Percentiles rank a stretch among this genome's conserved stretches.
These are phyloP conservation scores for Thunnus thynnus DNA, from an alignment of 2,113 vertebrate genomes.

Conservation along the genomic window DNA sequence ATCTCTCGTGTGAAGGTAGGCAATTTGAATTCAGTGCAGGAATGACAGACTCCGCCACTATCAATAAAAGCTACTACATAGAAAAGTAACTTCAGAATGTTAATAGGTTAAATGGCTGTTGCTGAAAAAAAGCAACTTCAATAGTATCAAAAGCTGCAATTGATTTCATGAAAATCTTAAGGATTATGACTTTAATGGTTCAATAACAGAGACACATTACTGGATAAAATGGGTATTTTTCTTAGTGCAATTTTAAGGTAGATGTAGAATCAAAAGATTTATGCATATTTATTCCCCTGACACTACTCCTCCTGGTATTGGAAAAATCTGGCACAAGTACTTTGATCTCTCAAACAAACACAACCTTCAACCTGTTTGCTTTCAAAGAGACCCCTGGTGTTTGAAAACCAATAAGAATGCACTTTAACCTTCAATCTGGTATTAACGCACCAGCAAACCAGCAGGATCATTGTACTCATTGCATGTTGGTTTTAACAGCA, in stretches of 20 bases:
- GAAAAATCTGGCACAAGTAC: not conserved
- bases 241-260: accelerated
- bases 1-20: no score
- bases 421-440: slow-evolving; percentile 30
- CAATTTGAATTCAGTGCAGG: no score
- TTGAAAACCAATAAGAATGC: slow-evolving; percentile 9
- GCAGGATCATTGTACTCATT: not conserved
- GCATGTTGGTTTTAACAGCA: not conserved
- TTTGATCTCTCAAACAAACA: slow-evolving; percentile 54
- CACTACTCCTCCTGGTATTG: not conserved
- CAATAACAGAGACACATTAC: not conserved
- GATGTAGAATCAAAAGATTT: not conserved
- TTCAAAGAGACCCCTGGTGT: slow-evolving; percentile 17
- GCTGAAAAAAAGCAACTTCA: no score
- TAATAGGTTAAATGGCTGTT: no score
- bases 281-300: not conserved
- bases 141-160: no score
- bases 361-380: slow-evolving; percentile 51
- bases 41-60: no score
- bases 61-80: no score
- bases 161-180: no score
- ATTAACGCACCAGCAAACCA: slow-evolving; percentile 14
- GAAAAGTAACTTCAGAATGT: no score
- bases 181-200: no score
- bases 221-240: not conserved